Evolutionary conservation across 2,797 vertebrate genomes (phyloP), one percentile per base, ranked within the genome.

Genomic region (Lutjanus argentimaculatus): DNA sequence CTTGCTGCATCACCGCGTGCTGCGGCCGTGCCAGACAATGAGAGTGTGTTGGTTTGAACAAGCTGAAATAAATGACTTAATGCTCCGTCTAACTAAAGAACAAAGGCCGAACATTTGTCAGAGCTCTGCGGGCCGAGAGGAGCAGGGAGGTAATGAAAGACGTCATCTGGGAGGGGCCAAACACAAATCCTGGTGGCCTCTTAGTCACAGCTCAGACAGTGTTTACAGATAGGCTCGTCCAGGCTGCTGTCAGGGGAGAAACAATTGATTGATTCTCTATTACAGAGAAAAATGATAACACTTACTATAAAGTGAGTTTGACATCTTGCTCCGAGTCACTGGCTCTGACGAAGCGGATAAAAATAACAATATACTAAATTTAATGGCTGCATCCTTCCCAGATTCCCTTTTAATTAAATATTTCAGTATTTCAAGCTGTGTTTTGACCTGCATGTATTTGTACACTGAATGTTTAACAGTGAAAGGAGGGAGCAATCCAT

Each of bases 221-320:
- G 77, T 86, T 90, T 87, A 84, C 77, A 67, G 59, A 85, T 49
- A 82, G 61, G 64, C 70, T 82, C 6, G 30, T 85, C 84, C 78
- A 83, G 42, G 57, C 55, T 68, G 16, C 66, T 82, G 68, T 77
- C 87, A 52, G 66, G 79, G 81, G 82, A 87, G 43, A 53, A 79
- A 67, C 40, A 22, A 75, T 8, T 56, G 72, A 90, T 83, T 85
- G 85, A 91, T 84, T 80, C 58, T 76, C 66, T 77, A 65, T 86
- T 79, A 86, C 19, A 69, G 64, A 84, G 75, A 85, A 80, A 84
- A 64, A 83, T 36, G 43, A 59, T 45, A 30, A 52, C 74, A 79
- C 81, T 80, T 64, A 57, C 57, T 72, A 21, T 68, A 48, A 77
- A 77, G 68, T 66, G 72, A 82, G 63, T 86, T 56, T 88, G 85